Conservation (phyloP, 2,797 vertebrate genomes). For the Decapterus maruadsi region DNA sequence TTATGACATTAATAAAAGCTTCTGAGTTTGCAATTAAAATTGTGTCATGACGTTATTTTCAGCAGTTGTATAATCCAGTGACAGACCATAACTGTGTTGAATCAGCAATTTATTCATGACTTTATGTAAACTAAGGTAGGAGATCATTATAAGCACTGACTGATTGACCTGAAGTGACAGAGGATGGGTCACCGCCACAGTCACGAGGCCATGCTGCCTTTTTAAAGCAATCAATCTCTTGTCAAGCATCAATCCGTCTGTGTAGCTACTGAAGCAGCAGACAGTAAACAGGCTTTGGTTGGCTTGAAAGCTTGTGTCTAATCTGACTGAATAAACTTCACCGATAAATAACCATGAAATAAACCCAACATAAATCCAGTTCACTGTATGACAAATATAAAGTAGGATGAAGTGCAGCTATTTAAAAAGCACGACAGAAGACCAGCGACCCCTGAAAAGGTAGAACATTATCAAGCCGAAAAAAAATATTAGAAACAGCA, state of each 20-base stretch:
- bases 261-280: constrained; percentile 18
- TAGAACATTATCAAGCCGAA: constrained; percentile 35
- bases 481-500: constrained; percentile 38
- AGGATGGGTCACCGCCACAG: constrained; percentile 46
- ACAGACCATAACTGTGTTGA: not conserved
- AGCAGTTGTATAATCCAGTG: not conserved
- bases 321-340: not conserved
- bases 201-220: constrained; percentile 28
- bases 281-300: not conserved
- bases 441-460: constrained; percentile 28
- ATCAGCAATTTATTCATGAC: not conserved
- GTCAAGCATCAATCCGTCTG: not conserved
- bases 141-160: constrained; percentile 10
- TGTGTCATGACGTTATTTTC: not conserved
- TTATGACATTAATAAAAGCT: not conserved
- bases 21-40: not conserved
- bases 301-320: not conserved
- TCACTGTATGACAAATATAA: not conserved
- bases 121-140: not conserved
- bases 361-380: not conserved
- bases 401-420: not conserved
- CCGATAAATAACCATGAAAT: no score
- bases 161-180: constrained; percentile 31
- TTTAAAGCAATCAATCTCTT: constrained; percentile 44
- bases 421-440: constrained; percentile 9